A percentile compares a stretch with the other conserved stretches of the same genome.
Conservation (phyloP, 2,888 invertebrate species). For the Drosophila setosimentum region DNA sequence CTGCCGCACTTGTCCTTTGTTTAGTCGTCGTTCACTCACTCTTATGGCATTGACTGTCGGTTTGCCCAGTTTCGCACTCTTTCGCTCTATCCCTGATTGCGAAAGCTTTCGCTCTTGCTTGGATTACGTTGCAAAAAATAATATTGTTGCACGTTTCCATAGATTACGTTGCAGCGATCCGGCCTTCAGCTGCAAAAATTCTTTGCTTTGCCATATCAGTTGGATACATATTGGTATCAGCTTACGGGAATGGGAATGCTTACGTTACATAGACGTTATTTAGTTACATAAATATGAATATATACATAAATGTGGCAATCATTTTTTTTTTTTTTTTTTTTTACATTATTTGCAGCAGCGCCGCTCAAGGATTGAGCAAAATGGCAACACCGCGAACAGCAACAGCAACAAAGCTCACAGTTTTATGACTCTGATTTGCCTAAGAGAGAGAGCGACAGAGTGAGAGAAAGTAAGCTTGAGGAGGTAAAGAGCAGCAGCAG, state of each 20-base stretch:
- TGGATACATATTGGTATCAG: slow-evolving; percentile 45
- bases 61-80: slow-evolving; percentile 2
- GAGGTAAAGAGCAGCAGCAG: slow-evolving; percentile 22
- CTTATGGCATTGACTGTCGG: slow-evolving; percentile 26
- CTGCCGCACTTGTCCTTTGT: slow-evolving; percentile 55
- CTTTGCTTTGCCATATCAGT: slow-evolving; percentile 49
- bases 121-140: neutral
- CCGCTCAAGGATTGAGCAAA: slow-evolving; percentile 59
- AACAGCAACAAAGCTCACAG: slow-evolving; percentile 36
- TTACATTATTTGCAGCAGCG: slow-evolving; percentile 30
- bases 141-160: slow-evolving; percentile 53
- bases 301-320: neutral
- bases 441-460: slow-evolving; percentile 23
- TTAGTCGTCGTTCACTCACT: slow-evolving; percentile 38
- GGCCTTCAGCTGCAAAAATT: slow-evolving; percentile 48
- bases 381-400: slow-evolving; percentile 53
- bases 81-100: slow-evolving; percentile 11
- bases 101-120: slow-evolving; percentile 50
- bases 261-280: slow-evolving; percentile 10
- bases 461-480: slow-evolving; percentile 16
- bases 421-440: slow-evolving; percentile 70
- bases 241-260: slow-evolving; percentile 17
- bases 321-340: slow-evolving; percentile 17
- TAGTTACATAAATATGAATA: slow-evolving; percentile 3
- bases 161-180: slow-evolving; percentile 55